Conservation (phyloP, 1,140 invertebrate species). For the Lepidurus apus region DNA sequence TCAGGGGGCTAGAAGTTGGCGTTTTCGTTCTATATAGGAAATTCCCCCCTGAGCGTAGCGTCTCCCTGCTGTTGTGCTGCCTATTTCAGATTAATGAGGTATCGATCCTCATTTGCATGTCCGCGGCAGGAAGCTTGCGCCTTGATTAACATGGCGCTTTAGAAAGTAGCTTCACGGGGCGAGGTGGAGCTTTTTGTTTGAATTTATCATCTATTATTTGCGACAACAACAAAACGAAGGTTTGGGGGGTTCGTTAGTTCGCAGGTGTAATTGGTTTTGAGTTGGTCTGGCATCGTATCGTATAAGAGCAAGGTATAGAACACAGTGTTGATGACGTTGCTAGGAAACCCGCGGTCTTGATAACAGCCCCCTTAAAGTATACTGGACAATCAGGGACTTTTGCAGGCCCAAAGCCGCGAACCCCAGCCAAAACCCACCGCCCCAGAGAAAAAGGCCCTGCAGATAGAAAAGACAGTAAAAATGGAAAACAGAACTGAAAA, state of each 20-base stretch:
- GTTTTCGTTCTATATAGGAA: neutral
- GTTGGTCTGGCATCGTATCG: neutral
- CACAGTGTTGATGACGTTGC: neutral
- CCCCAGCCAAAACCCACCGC: neutral
- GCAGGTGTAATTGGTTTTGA: too few relatives aligned
- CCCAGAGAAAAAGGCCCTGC: neutral
- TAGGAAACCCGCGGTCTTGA: neutral
- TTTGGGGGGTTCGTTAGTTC: too few relatives aligned
- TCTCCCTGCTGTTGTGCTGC: neutral
- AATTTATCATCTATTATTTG: too few relatives aligned
- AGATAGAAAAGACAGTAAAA: neutral
- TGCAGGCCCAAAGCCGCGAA: neutral
- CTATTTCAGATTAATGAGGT: constrained; percentile 11
- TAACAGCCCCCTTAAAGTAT: neutral
- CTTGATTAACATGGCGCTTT: constrained; percentile 12
- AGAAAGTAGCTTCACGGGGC: neutral
- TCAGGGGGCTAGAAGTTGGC: neutral
- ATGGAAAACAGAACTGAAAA: neutral
- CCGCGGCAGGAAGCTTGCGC: constrained; percentile 19
- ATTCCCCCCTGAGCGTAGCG: neutral
- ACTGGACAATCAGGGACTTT: neutral
- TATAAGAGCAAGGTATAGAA: neutral
- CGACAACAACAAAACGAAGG: too few relatives aligned
- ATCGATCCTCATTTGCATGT: constrained; percentile 21
- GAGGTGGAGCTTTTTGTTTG: neutral